Base-by-base conservation (phyloP, 2,797 vertebrate species). In the Lagocephalus sceleratus region DNA sequence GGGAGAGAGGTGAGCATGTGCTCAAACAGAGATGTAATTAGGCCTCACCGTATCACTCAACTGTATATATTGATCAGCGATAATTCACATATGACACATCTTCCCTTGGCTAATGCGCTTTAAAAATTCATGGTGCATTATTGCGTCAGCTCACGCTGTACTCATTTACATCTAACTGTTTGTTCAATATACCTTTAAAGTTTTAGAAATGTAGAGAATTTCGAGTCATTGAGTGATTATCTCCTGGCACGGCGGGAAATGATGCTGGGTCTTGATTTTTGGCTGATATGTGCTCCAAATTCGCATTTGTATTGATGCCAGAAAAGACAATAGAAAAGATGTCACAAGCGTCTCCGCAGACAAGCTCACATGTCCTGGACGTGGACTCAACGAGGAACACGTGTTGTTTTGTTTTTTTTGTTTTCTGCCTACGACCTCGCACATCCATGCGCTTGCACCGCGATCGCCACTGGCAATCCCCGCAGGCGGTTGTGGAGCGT, bases 21-120 rank as follows among this genome's bases (percentile, higher is more conserved):
- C 81, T 85, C 78, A 84, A 70, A 82, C 3, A 57, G 64, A 79
- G 84, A 78, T 53, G 68, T 84, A 84, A 87, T 86, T 84, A 85
- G 81, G 65, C 78, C 60, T 75, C 67, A 57, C 64, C 73, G 76
- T 76, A 56, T 72, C 53, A 64, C 77, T 81, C 65, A 76, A 75
- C 61, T 84, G 78, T 58, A 76, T 79, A 68, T 82, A 89, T 88
- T 60, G 84, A 88, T 83, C 68, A 19, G 57, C 35, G 54, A 73
- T 85, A 76, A 85, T 84, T 86, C 72, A 85, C 79, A 76, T 35
- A 41, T 60, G 71, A 54, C 54, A 71, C 72, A 82, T 79, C 54
- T 82, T 59, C 46, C 73, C 51, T 66, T 51, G 48, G 68, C 66
- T 38, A 71, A 71, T 54, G 47, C 51, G 47, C 63, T 80, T 84